Evolutionary conservation across 2,113 vertebrate species (phyloP), one percentile per base, ranked within the genome.

Genomic region (Rhadina sibilatrix): DNA sequence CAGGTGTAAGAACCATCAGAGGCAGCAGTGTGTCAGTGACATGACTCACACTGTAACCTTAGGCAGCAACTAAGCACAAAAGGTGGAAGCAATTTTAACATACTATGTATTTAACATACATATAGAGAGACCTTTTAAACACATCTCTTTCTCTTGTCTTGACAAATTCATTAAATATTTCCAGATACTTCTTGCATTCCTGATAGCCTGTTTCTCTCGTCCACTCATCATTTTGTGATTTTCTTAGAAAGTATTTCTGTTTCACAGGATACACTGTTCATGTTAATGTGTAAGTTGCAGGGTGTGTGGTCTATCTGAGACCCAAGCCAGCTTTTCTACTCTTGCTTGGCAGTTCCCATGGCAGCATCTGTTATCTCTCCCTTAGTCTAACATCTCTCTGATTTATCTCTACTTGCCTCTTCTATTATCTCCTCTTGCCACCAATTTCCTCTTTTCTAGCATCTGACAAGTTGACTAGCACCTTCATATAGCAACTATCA

Each of bases 361-460:
- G 91, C 89, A 96, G 93, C 91, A 80, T 76, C 75, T 59, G 24
- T 93, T 94, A 85, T 81, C 59, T 88, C 82, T 87, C 38, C 37
- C 79, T 76, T 90, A 54, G 50, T 59, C 89, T 87, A 83, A 83
- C 63, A 63, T 69, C 87, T 17, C 87, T 74, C 90, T 86, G 93
- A 96, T 96, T 91, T 96, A 90, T 89, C 83, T 90, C 79, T 81
- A 71, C 93, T 95, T 83, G 68, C 90, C 76, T 94, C 75, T 86
- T 81, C 56, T 81, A 81, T 96, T 96, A 96, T 86, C 90, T 93
- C 79, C 47, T 95, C 82, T 91, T 93, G 94, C 90, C 90, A 96
- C 92, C 96, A 93, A 95, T 97, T 95, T 91, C 93, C 56, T 78
- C 88, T 83, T 86, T 86, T 82, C 47, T 53, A 44, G 38, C n/a